Conservation (phyloP, 2,888 invertebrate genomes). For the Crematogaster levior region DNA sequence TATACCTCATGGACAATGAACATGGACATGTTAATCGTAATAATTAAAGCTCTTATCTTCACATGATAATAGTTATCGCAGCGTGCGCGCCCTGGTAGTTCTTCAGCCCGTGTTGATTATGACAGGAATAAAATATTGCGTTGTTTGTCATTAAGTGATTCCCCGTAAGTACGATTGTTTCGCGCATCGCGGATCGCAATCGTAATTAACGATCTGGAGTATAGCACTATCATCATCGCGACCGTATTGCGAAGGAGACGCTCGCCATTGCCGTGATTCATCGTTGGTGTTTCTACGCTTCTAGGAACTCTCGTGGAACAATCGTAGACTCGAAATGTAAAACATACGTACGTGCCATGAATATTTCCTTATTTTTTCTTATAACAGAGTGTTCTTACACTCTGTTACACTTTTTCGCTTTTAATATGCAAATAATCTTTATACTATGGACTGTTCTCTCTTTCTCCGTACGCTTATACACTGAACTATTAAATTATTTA, state of each 20-base stretch:
- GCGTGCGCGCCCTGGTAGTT: conserved; percentile 1
- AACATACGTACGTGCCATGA: conserved; percentile 3
- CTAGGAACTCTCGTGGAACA: conserved; percentile 38
- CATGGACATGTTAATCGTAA: conserved; percentile 26
- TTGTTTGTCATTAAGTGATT: conserved; percentile 42
- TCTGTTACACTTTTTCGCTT: conserved; percentile 14
- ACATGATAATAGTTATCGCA: conserved; percentile 11
- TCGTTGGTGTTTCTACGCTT: conserved; percentile 59
- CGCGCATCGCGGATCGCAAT: conserved; percentile 59
- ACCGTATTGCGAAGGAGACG: conserved; percentile 70
- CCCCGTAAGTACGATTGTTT: conserved; percentile 36
- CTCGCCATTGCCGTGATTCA: conserved; percentile 69
- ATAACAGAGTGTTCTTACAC: background rate
- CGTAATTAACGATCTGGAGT: conserved; percentile 69
- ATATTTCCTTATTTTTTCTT: background rate
- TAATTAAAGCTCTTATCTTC: conserved; percentile 30
- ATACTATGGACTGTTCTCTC: background rate
- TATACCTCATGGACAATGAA: background rate
- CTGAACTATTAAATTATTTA: background rate
- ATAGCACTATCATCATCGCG: conserved; percentile 67
- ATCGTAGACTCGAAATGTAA: conserved; percentile 40
- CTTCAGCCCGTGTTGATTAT: conserved; percentile 14
- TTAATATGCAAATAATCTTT: conserved; percentile 26
- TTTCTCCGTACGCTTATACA: background rate
- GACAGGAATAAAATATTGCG: conserved; percentile 39